phyloP scores from a whole-genome alignment of 2,797 vertebrate genomes.

The Malacoraja senta region DNA sequence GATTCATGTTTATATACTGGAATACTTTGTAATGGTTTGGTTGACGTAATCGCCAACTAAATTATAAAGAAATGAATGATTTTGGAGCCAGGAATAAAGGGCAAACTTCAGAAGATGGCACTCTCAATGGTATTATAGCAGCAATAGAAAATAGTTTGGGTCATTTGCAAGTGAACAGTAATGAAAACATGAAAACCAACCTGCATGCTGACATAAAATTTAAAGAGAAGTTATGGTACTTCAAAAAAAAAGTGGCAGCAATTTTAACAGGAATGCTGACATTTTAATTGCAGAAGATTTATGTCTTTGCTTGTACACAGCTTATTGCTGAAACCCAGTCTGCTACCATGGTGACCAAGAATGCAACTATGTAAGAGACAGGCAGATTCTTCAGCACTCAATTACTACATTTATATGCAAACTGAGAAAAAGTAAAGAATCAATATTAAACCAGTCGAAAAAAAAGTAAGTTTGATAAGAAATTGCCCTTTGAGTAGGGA shows the following conservation, averaged over 20 bases:
- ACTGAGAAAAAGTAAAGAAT: neutral
- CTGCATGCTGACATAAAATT: slow-evolving; percentile 53
- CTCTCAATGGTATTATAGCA: slow-evolving; percentile 56
- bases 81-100: slow-evolving; percentile 48
- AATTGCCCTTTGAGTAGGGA: neutral
- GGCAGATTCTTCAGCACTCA: slow-evolving; percentile 36
- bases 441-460: neutral
- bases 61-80: neutral
- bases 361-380: slow-evolving; percentile 62
- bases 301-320: slow-evolving; percentile 63
- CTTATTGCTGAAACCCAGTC: slow-evolving; percentile 67
- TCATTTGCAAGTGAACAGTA: slow-evolving; percentile 65
- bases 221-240: slow-evolving; percentile 63
- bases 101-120: slow-evolving; percentile 51
- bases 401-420: neutral
- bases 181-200: slow-evolving; percentile 59
- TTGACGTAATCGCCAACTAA: neutral
- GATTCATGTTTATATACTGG: neutral
- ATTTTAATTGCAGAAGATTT: slow-evolving; percentile 67
- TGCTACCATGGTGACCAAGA: slow-evolving; percentile 68
- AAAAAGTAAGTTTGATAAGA: neutral
- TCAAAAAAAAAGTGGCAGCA: slow-evolving; percentile 53
- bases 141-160: slow-evolving; percentile 59
- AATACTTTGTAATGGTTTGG: neutral
- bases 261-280: slow-evolving; percentile 64